These are phyloP conservation scores for Gambelia wislizenii DNA, from an alignment of 2,797 vertebrate genomes.

Conservation along the genomic window DNA sequence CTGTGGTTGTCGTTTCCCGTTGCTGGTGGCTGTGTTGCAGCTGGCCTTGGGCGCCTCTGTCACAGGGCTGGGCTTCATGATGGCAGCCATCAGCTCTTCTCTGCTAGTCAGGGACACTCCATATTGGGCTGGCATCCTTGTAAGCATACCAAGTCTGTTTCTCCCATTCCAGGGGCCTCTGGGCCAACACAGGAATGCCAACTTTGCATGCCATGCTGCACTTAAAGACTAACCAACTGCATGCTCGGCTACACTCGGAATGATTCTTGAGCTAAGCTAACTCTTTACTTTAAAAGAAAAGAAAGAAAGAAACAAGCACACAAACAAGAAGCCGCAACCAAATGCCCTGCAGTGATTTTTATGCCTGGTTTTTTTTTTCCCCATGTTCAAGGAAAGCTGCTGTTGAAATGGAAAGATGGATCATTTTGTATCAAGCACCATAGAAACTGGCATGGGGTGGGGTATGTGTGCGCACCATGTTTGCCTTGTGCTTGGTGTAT, in stretches of 20 bases:
- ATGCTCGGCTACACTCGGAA: slow-evolving; percentile 59
- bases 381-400: slow-evolving; percentile 39
- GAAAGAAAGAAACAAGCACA: background rate
- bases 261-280: slow-evolving; percentile 65
- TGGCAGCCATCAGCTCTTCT: slow-evolving; percentile 90
- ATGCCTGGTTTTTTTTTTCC: slow-evolving; percentile 23
- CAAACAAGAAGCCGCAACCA: background rate
- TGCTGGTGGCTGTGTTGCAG: slow-evolving; percentile 91
- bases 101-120: slow-evolving; percentile 94
- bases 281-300: slow-evolving; percentile 13
- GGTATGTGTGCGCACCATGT: background rate
- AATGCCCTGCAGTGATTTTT: slow-evolving; percentile 52
- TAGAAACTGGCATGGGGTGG: slow-evolving; percentile 50
- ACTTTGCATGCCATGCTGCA: slow-evolving; percentile 68
- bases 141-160: slow-evolving; percentile 86
- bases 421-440: slow-evolving; percentile 28
- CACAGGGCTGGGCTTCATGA: slow-evolving; percentile 91
- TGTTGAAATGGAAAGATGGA: slow-evolving; percentile 38
- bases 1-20: slow-evolving; percentile 93
- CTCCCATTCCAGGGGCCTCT: slow-evolving; percentile 63
- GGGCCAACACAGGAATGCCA: slow-evolving; percentile 65
- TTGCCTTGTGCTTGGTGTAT: slow-evolving; percentile 33
- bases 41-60: slow-evolving; percentile 89
- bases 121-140: slow-evolving; percentile 97
- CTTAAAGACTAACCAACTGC: slow-evolving; percentile 75